These are phyloP conservation scores for Hirtodrosophila alboralis DNA, from an alignment of 2,888 invertebrate genomes.

Conservation along the genomic window DNA sequence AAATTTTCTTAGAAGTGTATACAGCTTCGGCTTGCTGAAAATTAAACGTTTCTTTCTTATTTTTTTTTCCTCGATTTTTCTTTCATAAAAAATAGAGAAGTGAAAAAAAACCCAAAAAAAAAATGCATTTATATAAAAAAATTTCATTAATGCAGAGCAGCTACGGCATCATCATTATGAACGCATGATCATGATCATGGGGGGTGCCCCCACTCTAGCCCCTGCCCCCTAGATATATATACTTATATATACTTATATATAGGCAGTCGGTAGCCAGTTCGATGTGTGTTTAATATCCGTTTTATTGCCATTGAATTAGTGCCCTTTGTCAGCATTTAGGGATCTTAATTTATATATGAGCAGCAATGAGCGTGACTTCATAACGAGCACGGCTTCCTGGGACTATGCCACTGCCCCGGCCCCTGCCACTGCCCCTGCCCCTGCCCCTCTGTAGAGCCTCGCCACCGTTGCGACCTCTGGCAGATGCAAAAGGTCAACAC, in stretches of 20 bases:
- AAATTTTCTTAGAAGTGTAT: no score
- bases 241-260: no score
- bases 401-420: conserved; percentile 13
- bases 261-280: conserved; percentile 67
- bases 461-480: conserved; percentile 63
- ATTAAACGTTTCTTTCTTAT: no score
- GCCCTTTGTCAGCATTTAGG: conserved; percentile 80
- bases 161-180: conserved; percentile 13
- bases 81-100: no score
- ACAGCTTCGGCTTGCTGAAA: no score
- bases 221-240: not conserved
- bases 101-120: no score
- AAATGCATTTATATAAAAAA: conserved; percentile 40
- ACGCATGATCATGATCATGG: conserved; percentile 17
- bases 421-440: conserved; percentile 3
- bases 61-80: no score
- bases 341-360: conserved; percentile 75
- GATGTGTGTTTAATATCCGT: conserved; percentile 80
- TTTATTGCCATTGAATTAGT: conserved; percentile 80
- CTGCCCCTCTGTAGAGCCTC: conserved; percentile 11
- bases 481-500: conserved; percentile 76
- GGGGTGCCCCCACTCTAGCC: not conserved
- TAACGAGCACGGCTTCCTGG: conserved; percentile 74
- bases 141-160: conserved; percentile 64
- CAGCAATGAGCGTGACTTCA: conserved; percentile 73